Percentiles rank a stretch among this genome's conserved stretches.
Evolutionary conservation across 2,888 invertebrate species (phyloP).

Genomic region (Creontiades dilutus): DNA sequence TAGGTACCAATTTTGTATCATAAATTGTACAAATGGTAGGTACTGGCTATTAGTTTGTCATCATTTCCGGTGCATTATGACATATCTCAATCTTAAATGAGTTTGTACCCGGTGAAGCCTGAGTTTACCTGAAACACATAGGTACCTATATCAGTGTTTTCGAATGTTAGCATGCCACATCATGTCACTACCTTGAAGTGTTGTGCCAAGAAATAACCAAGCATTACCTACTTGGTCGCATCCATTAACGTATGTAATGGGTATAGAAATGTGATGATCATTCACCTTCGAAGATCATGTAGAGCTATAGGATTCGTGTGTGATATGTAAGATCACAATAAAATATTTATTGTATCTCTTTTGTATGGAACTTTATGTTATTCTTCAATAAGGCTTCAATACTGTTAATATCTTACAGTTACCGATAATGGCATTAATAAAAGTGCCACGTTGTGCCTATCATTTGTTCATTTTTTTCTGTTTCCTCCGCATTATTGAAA

Average conservation of each 20-base stretch:
- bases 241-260: not conserved
- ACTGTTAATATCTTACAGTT: constrained; percentile 34
- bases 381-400: constrained; percentile 36
- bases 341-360: constrained; percentile 9
- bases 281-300: not conserved
- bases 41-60: too few species aligned
- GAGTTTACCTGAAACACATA: not conserved
- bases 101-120: not conserved
- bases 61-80: not conserved
- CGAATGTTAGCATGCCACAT: not conserved
- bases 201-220: not conserved
- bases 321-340: constrained; percentile 13
- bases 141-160: not conserved
- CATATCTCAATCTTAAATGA: not conserved
- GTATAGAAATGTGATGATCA: not conserved
- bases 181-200: not conserved
- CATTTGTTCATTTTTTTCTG: not conserved
- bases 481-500: not conserved
- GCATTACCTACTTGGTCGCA: not conserved
- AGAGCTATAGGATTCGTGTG: not conserved
- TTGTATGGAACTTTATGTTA: not conserved
- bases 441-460: constrained; percentile 33
- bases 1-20: too few species aligned
- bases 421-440: constrained; percentile 21
- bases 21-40: too few species aligned